These are phyloP conservation scores for Cenopis cana DNA, from an alignment of 2,888 invertebrate species.

Conservation along the genomic window DNA sequence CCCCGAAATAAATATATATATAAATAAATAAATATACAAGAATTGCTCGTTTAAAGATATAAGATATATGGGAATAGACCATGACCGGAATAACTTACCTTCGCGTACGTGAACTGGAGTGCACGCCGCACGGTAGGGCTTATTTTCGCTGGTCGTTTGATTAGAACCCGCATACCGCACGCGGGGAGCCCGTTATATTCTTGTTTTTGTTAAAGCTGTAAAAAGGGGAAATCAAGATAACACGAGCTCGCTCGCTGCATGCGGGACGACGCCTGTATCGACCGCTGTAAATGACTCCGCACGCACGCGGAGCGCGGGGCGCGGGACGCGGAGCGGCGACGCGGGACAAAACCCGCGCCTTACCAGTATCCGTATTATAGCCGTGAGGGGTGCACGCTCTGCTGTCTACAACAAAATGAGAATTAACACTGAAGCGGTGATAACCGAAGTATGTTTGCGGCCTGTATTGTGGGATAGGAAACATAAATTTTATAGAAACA, in stretches of 20 bases:
- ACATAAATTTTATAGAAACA: not conserved
- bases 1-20: too few relatives aligned
- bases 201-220: too few relatives aligned
- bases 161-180: not conserved
- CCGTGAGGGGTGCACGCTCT: not conserved
- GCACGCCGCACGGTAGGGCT: not conserved
- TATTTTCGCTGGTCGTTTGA: not conserved
- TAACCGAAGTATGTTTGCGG: slow-evolving; percentile 4
- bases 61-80: too few relatives aligned
- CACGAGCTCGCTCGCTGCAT: not conserved
- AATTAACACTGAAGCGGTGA: not conserved
- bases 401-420: not conserved
- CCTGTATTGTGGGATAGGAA: not conserved
- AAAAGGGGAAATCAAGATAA: too few relatives aligned
- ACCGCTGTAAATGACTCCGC: not conserved
- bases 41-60: too few relatives aligned
- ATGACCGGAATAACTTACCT: not conserved
- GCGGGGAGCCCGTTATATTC: not conserved
- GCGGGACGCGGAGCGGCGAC: not conserved
- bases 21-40: too few relatives aligned
- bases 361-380: not conserved
- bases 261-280: not conserved
- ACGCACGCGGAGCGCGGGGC: slow-evolving; percentile 10
- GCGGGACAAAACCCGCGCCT: slow-evolving; percentile 1
- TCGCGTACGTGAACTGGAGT: not conserved